These are phyloP conservation scores for Notothenia coriiceps DNA, from an alignment of 2,113 vertebrate species.

Conservation along the genomic window DNA sequence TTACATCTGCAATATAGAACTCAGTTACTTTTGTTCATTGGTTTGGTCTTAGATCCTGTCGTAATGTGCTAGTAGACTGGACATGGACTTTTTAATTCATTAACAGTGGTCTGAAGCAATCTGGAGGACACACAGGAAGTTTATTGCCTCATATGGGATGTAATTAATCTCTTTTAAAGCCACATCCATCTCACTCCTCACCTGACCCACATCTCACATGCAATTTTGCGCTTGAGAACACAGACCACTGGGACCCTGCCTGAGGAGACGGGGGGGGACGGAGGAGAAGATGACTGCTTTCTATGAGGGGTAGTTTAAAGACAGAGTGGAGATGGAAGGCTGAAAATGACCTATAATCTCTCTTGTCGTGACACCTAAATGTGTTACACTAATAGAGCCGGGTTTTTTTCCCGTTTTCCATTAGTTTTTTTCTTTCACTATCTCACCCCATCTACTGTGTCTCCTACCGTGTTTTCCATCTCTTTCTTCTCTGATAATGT, in stretches of 20 bases:
- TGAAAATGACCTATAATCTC: neutral
- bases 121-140: neutral
- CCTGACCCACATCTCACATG: slow-evolving; percentile 46
- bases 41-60: neutral
- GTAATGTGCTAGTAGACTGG: neutral
- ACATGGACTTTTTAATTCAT: slow-evolving; percentile 7
- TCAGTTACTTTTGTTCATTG: neutral
- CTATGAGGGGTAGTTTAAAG: neutral
- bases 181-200: slow-evolving; percentile 45
- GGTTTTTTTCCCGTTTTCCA: slow-evolving; percentile 14
- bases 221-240: slow-evolving; percentile 21
- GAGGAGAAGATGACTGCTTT: neutral
- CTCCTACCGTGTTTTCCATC: slow-evolving; percentile 6
- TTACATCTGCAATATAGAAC: neutral
- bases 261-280: neutral
- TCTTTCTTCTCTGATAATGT: slow-evolving; percentile 25
- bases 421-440: slow-evolving; percentile 8
- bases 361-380: neutral
- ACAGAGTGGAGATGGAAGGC: neutral
- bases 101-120: neutral
- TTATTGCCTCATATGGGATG: slow-evolving; percentile 44
- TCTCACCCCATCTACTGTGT: neutral
- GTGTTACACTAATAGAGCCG: neutral
- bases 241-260: slow-evolving; percentile 24
- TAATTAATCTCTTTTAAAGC: slow-evolving; percentile 69